Evolutionary conservation across 2,888 invertebrate species (phyloP).

Genomic region (Idaea biselata): DNA sequence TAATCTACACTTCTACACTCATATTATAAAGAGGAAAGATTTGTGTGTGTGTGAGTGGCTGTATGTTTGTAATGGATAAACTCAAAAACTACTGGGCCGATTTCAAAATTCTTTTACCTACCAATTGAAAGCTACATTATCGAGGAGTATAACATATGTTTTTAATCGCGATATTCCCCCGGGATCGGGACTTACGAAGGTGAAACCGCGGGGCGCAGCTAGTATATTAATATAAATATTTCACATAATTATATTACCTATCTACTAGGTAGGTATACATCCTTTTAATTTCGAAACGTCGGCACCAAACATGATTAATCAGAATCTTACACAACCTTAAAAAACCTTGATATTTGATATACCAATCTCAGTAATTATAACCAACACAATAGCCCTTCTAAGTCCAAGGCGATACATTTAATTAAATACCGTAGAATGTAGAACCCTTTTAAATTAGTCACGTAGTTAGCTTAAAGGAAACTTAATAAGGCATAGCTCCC

Average conservation of each 20-base stretch:
- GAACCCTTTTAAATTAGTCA: neutral
- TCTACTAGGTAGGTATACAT: neutral
- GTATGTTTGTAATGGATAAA: too few relatives aligned
- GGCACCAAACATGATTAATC: neutral
- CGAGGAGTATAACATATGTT: too few relatives aligned
- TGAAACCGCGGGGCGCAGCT: too few relatives aligned
- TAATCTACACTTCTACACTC: too few relatives aligned
- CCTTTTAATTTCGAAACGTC: neutral
- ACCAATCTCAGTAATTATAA: slow-evolving; percentile 3
- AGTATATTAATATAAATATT: neutral
- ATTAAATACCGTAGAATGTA: neutral
- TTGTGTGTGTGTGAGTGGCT: too few relatives aligned
- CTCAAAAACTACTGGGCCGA: too few relatives aligned
- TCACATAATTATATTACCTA: neutral
- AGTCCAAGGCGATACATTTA: slow-evolving; percentile 41
- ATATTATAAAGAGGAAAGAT: too few relatives aligned
- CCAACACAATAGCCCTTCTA: slow-evolving; percentile 43
- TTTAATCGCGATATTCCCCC: too few relatives aligned
- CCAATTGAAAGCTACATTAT: too few relatives aligned
- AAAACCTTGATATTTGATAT: neutral
- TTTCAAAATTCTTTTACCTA: too few relatives aligned
- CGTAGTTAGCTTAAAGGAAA: neutral
- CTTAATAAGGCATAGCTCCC: neutral
- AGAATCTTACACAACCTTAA: neutral
- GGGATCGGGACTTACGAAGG: too few relatives aligned